phyloP scores from a whole-genome alignment of 2,888 invertebrate species.

The Cancer borealis region DNA sequence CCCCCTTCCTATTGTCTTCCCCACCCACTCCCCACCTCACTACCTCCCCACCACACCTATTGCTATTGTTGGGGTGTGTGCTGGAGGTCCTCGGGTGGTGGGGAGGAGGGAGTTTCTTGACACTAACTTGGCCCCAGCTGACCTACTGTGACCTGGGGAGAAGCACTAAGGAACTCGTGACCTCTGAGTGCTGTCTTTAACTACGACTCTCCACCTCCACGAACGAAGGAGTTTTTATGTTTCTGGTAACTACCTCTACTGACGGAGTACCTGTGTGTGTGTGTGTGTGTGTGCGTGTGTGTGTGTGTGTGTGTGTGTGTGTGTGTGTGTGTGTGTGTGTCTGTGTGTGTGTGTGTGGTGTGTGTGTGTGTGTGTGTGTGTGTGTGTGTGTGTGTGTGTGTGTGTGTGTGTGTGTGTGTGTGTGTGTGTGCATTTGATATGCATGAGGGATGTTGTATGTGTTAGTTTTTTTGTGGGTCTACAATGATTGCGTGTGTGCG shows the following conservation, averaged over 20 bases:
- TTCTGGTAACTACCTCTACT: slow-evolving; percentile 36
- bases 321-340: slow-evolving; percentile 40
- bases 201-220: slow-evolving; percentile 58
- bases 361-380: background rate
- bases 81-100: background rate
- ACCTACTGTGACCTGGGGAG: slow-evolving; percentile 51
- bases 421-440: background rate
- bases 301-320: background rate
- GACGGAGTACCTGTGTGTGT: slow-evolving; percentile 3
- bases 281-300: slow-evolving; percentile 34
- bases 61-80: slow-evolving; percentile 5
- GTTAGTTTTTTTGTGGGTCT: too few relatives aligned
- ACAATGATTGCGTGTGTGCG: background rate
- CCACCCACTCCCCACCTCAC: background rate
- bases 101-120: background rate
- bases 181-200: slow-evolving; percentile 43
- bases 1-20: slow-evolving; percentile 16
- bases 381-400: too few relatives aligned
- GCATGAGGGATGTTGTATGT: background rate
- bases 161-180: slow-evolving; percentile 57
- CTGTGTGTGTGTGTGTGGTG: background rate
- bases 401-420: background rate
- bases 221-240: slow-evolving; percentile 48
- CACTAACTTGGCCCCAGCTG: slow-evolving; percentile 23
- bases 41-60: background rate